Conservation (phyloP, 2,797 vertebrate genomes). For the Microctenopoma lineatum region DNA sequence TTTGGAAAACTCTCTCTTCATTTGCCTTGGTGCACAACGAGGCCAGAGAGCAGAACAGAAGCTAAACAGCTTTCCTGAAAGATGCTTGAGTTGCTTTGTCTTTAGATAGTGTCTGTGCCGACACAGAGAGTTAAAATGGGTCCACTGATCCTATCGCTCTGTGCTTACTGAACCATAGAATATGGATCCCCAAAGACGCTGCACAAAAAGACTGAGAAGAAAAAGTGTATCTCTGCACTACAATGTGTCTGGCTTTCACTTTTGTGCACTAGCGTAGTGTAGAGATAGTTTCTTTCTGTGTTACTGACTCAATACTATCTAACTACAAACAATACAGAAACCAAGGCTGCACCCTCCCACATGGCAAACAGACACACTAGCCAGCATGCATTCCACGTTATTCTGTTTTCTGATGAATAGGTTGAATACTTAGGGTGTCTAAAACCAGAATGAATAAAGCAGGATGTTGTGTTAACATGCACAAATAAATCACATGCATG, state of each 20-base stretch:
- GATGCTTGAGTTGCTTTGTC: constrained; percentile 11
- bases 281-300: neutral
- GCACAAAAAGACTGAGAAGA: too few relatives aligned
- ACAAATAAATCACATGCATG: neutral
- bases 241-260: neutral
- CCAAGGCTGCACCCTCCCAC: too few relatives aligned
- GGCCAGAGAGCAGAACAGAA: constrained; percentile 18
- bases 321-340: too few relatives aligned
- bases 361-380: too few relatives aligned
- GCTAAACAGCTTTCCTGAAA: neutral
- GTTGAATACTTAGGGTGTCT: too few relatives aligned
- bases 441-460: too few relatives aligned
- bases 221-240: neutral
- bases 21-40: constrained; percentile 4
- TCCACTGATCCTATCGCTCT: neutral
- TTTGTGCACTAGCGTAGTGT: too few relatives aligned
- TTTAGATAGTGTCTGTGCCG: neutral
- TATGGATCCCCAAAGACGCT: too few relatives aligned
- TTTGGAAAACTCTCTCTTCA: constrained; percentile 21
- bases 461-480: neutral
- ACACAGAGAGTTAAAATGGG: constrained; percentile 2
- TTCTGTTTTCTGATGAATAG: too few relatives aligned
- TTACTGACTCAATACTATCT: too few relatives aligned
- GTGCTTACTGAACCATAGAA: neutral
- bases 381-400: too few relatives aligned